These are phyloP conservation scores for Nycticryphes semicollaris DNA, from an alignment of 2,113 vertebrate genomes.

Conservation along the genomic window DNA sequence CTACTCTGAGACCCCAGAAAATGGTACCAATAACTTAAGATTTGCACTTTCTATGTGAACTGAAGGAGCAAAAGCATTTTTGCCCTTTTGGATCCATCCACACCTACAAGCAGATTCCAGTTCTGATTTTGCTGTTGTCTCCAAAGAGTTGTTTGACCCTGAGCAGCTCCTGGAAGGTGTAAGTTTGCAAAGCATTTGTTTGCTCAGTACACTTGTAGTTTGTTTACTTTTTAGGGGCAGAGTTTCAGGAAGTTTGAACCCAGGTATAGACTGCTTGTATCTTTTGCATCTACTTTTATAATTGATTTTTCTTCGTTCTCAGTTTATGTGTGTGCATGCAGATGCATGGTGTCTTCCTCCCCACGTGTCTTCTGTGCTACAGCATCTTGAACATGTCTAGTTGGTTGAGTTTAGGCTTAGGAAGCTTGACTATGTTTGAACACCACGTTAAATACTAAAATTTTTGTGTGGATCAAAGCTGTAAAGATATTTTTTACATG, in stretches of 20 bases:
- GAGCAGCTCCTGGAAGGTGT: not conserved
- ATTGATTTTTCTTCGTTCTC: not conserved
- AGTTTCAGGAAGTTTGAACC: not conserved
- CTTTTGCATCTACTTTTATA: not conserved
- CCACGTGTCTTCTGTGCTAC: not conserved
- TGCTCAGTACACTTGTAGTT: not conserved
- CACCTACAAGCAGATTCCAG: not conserved
- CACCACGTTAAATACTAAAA: not conserved
- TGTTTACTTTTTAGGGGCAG: not conserved
- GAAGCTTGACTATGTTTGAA: not conserved
- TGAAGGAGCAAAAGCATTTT: not conserved
- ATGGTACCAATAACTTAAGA: not conserved
- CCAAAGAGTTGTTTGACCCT: not conserved
- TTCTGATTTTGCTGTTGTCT: not conserved
- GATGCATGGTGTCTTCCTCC: not conserved
- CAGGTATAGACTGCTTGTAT: not conserved
- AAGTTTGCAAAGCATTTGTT: not conserved
- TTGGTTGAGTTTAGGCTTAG: not conserved
- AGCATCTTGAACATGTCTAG: not conserved
- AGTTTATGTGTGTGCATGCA: not conserved
- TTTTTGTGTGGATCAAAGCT: not conserved
- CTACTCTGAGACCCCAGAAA: not conserved
- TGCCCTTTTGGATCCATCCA: rapidly evolving
- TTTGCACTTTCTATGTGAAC: not conserved
- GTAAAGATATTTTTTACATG: not conserved